Evolutionary conservation across 1,140 invertebrate genomes (phyloP).

Genomic region (Drosophila guanche): DNA sequence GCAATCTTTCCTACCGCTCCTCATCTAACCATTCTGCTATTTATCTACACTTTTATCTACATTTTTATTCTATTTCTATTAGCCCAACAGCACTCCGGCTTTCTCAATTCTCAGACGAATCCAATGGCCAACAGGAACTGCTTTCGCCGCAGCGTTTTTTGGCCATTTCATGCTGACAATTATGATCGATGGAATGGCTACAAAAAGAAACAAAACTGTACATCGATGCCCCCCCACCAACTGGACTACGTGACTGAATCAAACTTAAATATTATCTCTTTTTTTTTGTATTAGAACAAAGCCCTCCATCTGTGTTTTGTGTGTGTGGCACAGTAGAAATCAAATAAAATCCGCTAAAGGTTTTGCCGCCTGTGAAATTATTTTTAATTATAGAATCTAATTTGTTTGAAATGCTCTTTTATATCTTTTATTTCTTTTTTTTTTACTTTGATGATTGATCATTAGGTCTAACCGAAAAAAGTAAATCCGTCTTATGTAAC

Average conservation of each 20-base stretch:
- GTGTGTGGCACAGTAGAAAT: constrained; percentile 41
- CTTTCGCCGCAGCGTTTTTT: constrained; percentile 36
- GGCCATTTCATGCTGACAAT: constrained; percentile 36
- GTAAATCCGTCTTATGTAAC: constrained; percentile 78
- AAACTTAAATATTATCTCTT: constrained; percentile 34
- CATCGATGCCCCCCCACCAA: constrained; percentile 16
- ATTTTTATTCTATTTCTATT: background rate
- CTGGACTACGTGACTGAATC: constrained; percentile 71
- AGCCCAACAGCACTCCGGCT: too few relatives aligned
- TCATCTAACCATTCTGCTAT: too few relatives aligned
- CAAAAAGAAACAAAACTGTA: constrained; percentile 49
- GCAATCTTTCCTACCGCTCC: background rate
- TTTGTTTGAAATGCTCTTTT: constrained; percentile 64
- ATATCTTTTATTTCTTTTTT: constrained; percentile 23
- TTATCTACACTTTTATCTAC: background rate
- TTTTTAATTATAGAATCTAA: constrained; percentile 80
- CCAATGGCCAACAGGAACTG: constrained; percentile 53
- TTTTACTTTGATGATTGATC: constrained; percentile 70
- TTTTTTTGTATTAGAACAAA: constrained; percentile 67
- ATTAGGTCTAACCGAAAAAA: constrained; percentile 63
- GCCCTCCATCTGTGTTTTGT: constrained; percentile 3
- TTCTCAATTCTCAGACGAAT: constrained; percentile 4
- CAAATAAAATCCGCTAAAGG: constrained; percentile 42
- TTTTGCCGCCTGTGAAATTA: constrained; percentile 58
- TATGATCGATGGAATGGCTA: constrained; percentile 59